Evolutionary conservation across 2,797 vertebrate genomes (phyloP), one percentile per base, ranked within the genome.

Genomic region (Rhabdophis nuchalis): DNA sequence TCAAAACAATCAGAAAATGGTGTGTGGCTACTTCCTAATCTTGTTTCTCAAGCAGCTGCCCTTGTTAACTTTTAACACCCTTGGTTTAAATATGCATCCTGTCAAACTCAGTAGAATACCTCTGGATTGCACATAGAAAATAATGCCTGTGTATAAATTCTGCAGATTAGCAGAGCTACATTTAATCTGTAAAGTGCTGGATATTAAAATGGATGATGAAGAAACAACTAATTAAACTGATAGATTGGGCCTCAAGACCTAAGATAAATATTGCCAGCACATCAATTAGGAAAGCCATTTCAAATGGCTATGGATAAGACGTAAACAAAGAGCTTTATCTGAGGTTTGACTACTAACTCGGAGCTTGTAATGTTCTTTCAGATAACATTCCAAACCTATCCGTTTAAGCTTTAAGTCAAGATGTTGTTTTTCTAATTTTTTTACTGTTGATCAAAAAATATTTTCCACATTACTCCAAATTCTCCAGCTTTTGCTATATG

Each of bases 311-410:
- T 72, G 93, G 94, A 89, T 94, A 95, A 96, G 91, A 91, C 95
- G 96, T 97, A 98, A 98, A 97, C 97, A 97, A 89, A 95, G 93
- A 85, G 86, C 91, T 97, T 97, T 97, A 97, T 97, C 97, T 97
- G 68, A 96, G 91, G 90, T 90, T 96, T 96, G 96, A 96, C 96
- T 97, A 97, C 97, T 96, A 97, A 96, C 96, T 96, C 95, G 95
- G 93, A 93, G 96, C 97, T 95, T 96, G 95, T 94, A 97, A 95
- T 90, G 93, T 97, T 95, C 97, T 97, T 97, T 96, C 97, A 97
- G 97, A 98, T 97, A 98, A 98, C 97, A 98, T 98, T 98, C 97
- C 98, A 97, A 97, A 97, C 96, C 96, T 96, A 96, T 94, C 97
- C 97, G 98, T 98, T 97, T 68, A 97, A 96, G 95, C 97, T 97